These are phyloP conservation scores for Anguilla rostrata DNA, from an alignment of 2,113 vertebrate species.

Conservation along the genomic window DNA sequence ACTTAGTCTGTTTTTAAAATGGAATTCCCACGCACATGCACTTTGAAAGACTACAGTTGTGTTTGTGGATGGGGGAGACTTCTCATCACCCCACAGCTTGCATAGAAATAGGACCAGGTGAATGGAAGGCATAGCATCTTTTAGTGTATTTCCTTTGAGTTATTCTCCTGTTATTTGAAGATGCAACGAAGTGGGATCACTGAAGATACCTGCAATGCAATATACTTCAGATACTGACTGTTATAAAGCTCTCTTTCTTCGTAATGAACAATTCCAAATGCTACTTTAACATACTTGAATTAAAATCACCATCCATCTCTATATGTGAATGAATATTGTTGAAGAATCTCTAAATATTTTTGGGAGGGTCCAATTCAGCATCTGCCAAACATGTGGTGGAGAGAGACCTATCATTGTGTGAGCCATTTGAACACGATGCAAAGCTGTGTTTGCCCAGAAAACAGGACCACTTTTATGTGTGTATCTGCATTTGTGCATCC, in stretches of 20 bases:
- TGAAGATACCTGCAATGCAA: slow-evolving; percentile 1
- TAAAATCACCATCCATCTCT: slow-evolving; percentile 39
- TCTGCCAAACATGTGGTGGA: slow-evolving; percentile 46
- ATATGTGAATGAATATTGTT: background rate
- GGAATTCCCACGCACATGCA: slow-evolving; percentile 66
- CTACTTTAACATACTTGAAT: slow-evolving; percentile 48
- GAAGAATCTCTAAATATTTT: background rate
- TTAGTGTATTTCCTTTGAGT: slow-evolving; percentile 36
- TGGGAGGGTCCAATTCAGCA: background rate
- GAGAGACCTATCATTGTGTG: background rate
- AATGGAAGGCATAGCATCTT: slow-evolving; percentile 4
- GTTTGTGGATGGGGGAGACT: background rate
- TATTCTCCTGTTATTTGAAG: slow-evolving; percentile 26
- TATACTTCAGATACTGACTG: slow-evolving; percentile 23
- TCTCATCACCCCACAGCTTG: background rate
- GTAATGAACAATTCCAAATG: slow-evolving; percentile 31
- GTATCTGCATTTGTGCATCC: background rate
- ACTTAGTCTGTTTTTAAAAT: slow-evolving; percentile 40
- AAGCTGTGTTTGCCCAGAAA: background rate
- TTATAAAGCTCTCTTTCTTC: slow-evolving; percentile 38
- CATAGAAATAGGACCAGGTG: background rate
- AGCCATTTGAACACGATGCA: background rate
- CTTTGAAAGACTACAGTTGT: slow-evolving; percentile 65
- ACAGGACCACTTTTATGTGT: background rate
- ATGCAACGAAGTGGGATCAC: slow-evolving; percentile 3